Conservation (phyloP, 2,113 vertebrate genomes). For the Gambusia holbrooki region DNA sequence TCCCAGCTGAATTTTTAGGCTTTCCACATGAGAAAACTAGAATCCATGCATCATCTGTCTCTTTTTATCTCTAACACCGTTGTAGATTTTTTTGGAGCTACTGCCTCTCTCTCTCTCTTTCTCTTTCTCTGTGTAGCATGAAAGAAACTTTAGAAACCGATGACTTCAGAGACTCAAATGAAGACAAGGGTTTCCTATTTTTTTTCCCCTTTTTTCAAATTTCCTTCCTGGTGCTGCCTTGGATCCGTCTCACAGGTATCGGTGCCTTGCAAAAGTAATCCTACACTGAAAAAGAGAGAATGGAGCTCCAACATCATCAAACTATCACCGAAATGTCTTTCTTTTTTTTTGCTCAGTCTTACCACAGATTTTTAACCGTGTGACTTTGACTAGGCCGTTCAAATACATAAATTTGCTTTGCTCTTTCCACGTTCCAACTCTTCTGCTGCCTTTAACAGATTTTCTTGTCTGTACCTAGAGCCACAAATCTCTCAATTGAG, state of each 20-base stretch:
- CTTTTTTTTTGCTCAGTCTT: too few species aligned
- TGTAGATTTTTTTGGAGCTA: not conserved
- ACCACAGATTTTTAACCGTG: too few species aligned
- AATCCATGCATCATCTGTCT: not conserved
- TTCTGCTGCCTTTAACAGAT: too few species aligned
- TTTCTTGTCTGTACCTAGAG: too few species aligned
- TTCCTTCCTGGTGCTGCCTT: not conserved
- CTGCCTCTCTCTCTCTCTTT: not conserved
- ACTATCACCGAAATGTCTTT: too few species aligned
- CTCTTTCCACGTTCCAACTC: too few species aligned
- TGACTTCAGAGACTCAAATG: slow-evolving; percentile 59
- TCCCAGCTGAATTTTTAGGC: not conserved
- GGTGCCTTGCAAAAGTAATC: too few species aligned
- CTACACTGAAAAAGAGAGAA: too few species aligned
- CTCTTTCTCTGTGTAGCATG: not conserved
- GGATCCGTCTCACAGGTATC: slow-evolving; percentile 29
- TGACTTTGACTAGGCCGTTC: too few species aligned
- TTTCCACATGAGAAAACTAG: not conserved
- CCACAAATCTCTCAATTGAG: too few species aligned
- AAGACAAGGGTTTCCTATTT: not conserved
- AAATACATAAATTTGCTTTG: too few species aligned
- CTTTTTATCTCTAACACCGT: not conserved
- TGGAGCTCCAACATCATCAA: too few species aligned
- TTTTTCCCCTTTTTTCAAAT: not conserved
- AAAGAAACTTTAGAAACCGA: slow-evolving; percentile 51